phyloP scores from a whole-genome alignment of 1,140 invertebrate species.

The Papilio aristodemus region DNA sequence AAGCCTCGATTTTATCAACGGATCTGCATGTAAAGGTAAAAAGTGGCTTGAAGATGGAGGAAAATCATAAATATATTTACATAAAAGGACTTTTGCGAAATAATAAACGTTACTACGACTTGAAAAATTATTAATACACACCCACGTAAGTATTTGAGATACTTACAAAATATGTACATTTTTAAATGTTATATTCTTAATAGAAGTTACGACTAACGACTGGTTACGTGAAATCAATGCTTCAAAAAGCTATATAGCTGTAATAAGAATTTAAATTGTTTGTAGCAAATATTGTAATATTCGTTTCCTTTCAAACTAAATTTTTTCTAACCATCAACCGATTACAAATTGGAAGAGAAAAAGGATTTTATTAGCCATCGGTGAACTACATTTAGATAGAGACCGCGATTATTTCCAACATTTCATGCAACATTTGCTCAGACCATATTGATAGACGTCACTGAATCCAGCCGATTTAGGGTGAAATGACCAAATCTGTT shows the following conservation, averaged over 20 bases:
- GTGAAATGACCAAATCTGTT: no score
- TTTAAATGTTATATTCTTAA: not conserved
- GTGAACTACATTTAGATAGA: not conserved
- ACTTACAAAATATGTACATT: not conserved
- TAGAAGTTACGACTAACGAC: no score
- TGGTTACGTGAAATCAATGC: no score
- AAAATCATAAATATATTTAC: conserved; percentile 6
- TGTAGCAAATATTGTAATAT: no score
- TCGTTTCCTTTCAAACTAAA: no score
- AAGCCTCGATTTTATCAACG: conserved; percentile 7
- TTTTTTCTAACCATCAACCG: not conserved
- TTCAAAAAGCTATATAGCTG: no score
- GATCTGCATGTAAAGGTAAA: conserved; percentile 5
- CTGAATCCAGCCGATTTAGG: not conserved
- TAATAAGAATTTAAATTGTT: no score
- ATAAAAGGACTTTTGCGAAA: not conserved
- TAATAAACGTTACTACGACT: not conserved
- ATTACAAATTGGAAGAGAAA: not conserved
- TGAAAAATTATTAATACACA: not conserved
- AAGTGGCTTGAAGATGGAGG: not conserved
- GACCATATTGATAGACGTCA: not conserved
- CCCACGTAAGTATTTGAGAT: no score
- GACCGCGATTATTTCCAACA: not conserved
- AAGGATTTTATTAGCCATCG: conserved; percentile 1
- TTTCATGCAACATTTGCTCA: conserved; percentile 8